These are phyloP conservation scores for Schizaphis graminum DNA, from an alignment of 2,888 invertebrate species.

Conservation along the genomic window DNA sequence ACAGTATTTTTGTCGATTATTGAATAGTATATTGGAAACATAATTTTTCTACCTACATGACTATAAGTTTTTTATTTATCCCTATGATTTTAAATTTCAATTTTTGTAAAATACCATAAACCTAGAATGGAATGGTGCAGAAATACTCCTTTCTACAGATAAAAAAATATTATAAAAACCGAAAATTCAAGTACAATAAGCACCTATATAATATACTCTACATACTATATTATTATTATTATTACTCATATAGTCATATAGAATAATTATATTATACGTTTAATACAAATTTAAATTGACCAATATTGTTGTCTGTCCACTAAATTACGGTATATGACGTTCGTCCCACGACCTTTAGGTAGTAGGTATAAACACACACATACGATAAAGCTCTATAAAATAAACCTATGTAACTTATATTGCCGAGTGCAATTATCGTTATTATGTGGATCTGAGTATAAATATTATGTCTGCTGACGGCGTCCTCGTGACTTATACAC, in stretches of 20 bases:
- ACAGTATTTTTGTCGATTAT: background rate
- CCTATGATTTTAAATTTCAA: background rate
- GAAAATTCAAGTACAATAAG: background rate
- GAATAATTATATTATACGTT: background rate
- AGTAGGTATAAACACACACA: background rate
- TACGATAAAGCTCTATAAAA: background rate
- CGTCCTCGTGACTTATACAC: background rate
- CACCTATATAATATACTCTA: background rate
- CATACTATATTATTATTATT: background rate
- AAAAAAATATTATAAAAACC: background rate
- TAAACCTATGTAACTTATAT: background rate
- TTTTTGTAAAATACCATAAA: background rate
- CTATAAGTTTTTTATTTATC: background rate
- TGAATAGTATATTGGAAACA: no score
- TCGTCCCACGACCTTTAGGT: background rate
- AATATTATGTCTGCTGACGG: background rate
- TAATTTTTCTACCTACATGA: background rate
- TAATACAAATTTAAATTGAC: background rate
- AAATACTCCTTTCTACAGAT: background rate
- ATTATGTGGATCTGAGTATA: background rate
- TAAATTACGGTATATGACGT: background rate
- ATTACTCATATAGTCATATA: no score
- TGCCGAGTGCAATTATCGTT: background rate
- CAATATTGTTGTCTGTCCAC: background rate
- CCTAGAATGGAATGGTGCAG: background rate